Conservation (phyloP, 2,113 vertebrate genomes). For the Thamnophis sirtalis region DNA sequence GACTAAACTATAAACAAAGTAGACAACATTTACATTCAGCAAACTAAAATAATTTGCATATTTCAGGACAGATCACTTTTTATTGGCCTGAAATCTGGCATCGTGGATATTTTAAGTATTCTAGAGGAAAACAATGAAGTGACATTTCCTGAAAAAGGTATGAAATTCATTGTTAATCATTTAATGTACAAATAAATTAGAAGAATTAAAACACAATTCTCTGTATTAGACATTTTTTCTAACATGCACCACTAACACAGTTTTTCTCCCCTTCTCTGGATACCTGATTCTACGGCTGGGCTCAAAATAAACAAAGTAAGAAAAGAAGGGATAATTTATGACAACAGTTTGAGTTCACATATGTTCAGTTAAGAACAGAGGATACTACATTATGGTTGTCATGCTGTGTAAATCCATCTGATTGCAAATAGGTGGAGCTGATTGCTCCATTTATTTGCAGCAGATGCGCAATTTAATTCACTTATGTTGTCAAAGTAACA, state of each 20-base stretch:
- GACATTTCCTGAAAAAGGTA: not conserved
- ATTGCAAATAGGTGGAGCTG: not conserved
- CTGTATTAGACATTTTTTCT: not conserved
- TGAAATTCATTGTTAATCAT: not conserved
- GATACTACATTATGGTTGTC: not conserved
- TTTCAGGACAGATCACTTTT: constrained; percentile 35
- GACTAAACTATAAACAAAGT: not conserved
- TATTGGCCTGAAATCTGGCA: constrained; percentile 35
- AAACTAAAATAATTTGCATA: not conserved
- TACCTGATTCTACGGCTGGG: not conserved
- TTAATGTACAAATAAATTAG: not conserved
- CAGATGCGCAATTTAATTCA: not conserved
- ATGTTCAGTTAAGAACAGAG: not conserved
- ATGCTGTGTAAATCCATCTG: not conserved
- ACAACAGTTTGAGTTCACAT: not conserved
- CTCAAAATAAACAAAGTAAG: not conserved
- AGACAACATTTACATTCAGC: constrained; percentile 3
- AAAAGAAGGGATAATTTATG: not conserved
- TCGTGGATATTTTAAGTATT: constrained; percentile 21
- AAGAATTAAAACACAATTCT: constrained; percentile 3
- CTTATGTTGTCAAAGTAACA: not conserved
- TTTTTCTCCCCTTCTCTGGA: not conserved
- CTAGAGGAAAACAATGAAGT: not conserved
- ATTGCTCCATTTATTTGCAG: not conserved
- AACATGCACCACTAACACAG: not conserved